Conservation (phyloP, 2,888 invertebrate species). For the Selenia dentaria region DNA sequence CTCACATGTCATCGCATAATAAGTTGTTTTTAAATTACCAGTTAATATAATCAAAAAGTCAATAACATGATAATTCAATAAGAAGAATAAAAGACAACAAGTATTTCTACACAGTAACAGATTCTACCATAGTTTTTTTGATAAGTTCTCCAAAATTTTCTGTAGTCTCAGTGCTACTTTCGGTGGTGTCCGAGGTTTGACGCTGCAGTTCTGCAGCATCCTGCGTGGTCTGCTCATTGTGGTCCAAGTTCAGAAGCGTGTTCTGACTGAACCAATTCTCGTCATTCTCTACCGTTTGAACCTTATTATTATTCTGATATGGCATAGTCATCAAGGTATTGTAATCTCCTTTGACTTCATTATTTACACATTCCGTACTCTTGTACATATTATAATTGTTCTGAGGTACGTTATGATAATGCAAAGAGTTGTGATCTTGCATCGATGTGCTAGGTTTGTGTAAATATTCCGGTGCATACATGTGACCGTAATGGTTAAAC, state of each 20-base stretch:
- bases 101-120: slow-evolving; percentile 90
- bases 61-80: slow-evolving; percentile 71
- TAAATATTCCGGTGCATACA: slow-evolving; percentile 74
- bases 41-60: slow-evolving; percentile 75
- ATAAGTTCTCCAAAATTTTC: slow-evolving; percentile 97
- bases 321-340: slow-evolving; percentile 87
- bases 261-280: slow-evolving; percentile 80
- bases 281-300: slow-evolving; percentile 85
- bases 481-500: slow-evolving; percentile 79
- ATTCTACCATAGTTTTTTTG: slow-evolving; percentile 96
- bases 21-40: slow-evolving; percentile 44
- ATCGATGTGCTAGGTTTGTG: slow-evolving; percentile 62
- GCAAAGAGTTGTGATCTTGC: slow-evolving; percentile 60
- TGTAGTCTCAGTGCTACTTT: slow-evolving; percentile 56
- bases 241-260: slow-evolving; percentile 67
- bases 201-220: slow-evolving; percentile 55
- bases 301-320: slow-evolving; percentile 86
- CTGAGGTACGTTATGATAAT: slow-evolving; percentile 63
- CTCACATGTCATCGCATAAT: slow-evolving; percentile 25
- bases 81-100: slow-evolving; percentile 73
- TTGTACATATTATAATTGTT: slow-evolving; percentile 74
- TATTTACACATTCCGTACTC: slow-evolving; percentile 64
- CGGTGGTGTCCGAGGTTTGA: slow-evolving; percentile 44
- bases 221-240: slow-evolving; percentile 64
- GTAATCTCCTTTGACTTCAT: slow-evolving; percentile 83